phyloP scores from a whole-genome alignment of 2,888 invertebrate genomes.

The Euphydryas editha region DNA sequence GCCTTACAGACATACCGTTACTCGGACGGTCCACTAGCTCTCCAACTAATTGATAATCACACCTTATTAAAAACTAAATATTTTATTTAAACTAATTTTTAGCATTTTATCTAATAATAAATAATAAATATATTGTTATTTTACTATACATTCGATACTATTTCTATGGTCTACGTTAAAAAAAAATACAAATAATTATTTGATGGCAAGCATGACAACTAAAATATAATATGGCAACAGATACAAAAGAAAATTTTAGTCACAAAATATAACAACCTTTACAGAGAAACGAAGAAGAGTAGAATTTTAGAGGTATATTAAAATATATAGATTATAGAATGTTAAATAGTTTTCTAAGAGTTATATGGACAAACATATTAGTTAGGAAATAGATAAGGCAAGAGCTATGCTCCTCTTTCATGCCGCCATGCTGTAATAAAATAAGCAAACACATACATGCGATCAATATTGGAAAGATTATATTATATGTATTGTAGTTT shows the following conservation, averaged over 20 bases:
- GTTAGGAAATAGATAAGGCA: constrained; percentile 55
- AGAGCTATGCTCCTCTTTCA: constrained; percentile 69
- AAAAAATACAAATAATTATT: neutral
- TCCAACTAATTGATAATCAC: too few relatives aligned
- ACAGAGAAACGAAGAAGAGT: constrained; percentile 32
- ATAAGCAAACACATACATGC: constrained; percentile 66
- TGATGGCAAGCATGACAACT: neutral
- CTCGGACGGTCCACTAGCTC: too few relatives aligned
- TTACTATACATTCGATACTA: too few relatives aligned
- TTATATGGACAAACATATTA: constrained; percentile 58
- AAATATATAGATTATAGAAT: neutral
- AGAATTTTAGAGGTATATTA: neutral
- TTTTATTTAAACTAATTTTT: too few relatives aligned
- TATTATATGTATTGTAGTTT: neutral
- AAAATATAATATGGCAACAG: neutral
- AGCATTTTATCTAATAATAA: too few relatives aligned
- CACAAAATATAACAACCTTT: constrained; percentile 8
- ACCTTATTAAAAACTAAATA: too few relatives aligned
- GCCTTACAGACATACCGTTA: too few relatives aligned
- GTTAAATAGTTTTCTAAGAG: constrained; percentile 33
- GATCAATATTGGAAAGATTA: constrained; percentile 34
- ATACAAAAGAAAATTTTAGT: constrained; percentile 6
- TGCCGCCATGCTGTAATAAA: constrained; percentile 78
- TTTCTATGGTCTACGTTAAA: too few relatives aligned
- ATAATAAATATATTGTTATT: neutral